Base-by-base conservation (phyloP, 2,888 invertebrate species). In the Folsomia manolachei region DNA sequence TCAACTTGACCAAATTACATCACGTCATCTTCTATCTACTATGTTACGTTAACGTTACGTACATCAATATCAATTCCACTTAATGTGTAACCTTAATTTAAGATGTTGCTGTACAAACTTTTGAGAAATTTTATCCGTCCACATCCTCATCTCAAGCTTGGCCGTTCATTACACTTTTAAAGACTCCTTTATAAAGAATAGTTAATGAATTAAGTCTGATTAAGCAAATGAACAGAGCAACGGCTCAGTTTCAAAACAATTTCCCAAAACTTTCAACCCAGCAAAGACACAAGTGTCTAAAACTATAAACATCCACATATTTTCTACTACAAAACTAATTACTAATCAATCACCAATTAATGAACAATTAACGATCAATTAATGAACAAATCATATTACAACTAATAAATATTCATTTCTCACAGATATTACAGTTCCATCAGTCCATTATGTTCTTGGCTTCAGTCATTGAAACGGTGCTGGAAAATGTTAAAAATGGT, bases 401-500 rank as follows among this genome's bases (percentile, higher is more conserved):
- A 56, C 25, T 68, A 68, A 68, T 24, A 65, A 56, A 56, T 56
- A 56, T 56, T 19, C 21, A 18, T 56, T 56, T 56, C 56, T 56
- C 56, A 56, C 65, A 66, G 65, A 39, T 66, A 66, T 51, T 66
- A 66, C 65, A 66, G 65, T 66, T 66, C 65, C 51, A 66, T 66
- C 65, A 66, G 65, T 66, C 65, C 65, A 66, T 66, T 39, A 66
- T 39, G 39, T 66, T 23, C 65, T 39, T 7, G 52, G 7, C n/a
- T 21, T 21, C 65, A 66, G 51, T 52, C 65, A 23, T 39, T 52
- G 19, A 39, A n/a, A n/a, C n/a, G n/a, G n/a, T n/a, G n/a, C n/a
- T n/a, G n/a, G n/a, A n/a, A n/a, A n/a, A n/a, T n/a, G n/a, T n/a
- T n/a, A n/a, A n/a, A n/a, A n/a, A n/a, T n/a, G n/a, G n/a, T n/a